A percentile compares a stretch with the other conserved stretches of the same genome.
These are phyloP conservation scores for Eulithis testata DNA, from an alignment of 2,888 invertebrate species.

Conservation along the genomic window DNA sequence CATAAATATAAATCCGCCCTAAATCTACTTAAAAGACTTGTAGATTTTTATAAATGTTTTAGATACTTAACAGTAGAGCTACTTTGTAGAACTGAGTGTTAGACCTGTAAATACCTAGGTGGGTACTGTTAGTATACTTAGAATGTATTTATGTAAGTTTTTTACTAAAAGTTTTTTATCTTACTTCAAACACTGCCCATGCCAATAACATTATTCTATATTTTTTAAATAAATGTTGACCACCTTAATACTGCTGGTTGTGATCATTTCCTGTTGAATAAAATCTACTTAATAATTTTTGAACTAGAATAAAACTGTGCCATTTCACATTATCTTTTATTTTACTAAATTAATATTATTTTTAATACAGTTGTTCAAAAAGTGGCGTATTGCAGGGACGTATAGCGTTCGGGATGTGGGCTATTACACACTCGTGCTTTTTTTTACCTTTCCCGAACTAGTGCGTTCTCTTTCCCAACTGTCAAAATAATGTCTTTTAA, in stretches of 20 bases:
- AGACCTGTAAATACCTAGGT: slow-evolving; percentile 12
- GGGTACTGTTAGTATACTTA: slow-evolving; percentile 4
- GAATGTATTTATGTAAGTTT: slow-evolving; percentile 16
- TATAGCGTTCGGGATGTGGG: too few relatives aligned
- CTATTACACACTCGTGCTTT: too few relatives aligned
- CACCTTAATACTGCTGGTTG: slow-evolving; percentile 70
- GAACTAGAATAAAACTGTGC: slow-evolving; percentile 72
- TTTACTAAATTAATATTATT: slow-evolving; percentile 7
- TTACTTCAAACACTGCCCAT: slow-evolving; percentile 57
- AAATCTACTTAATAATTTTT: slow-evolving; percentile 57
- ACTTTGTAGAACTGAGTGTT: not conserved
- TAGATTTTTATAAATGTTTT: slow-evolving; percentile 19
- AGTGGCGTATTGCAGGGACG: too few relatives aligned
- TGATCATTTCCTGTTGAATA: slow-evolving; percentile 65
- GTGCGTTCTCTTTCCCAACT: too few relatives aligned
- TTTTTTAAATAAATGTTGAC: slow-evolving; percentile 48
- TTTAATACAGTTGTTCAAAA: too few relatives aligned
- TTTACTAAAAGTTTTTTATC: slow-evolving; percentile 19
- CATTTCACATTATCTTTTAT: slow-evolving; percentile 61
- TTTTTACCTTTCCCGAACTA: too few relatives aligned
- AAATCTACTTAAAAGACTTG: slow-evolving; percentile 16
- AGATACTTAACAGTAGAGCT: slow-evolving; percentile 15
- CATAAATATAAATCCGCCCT: slow-evolving; percentile 6
- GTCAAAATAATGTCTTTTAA: too few relatives aligned
- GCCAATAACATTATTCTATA: slow-evolving; percentile 52